Conservation (phyloP, 1,140 invertebrate species). For the Lerema accius region DNA sequence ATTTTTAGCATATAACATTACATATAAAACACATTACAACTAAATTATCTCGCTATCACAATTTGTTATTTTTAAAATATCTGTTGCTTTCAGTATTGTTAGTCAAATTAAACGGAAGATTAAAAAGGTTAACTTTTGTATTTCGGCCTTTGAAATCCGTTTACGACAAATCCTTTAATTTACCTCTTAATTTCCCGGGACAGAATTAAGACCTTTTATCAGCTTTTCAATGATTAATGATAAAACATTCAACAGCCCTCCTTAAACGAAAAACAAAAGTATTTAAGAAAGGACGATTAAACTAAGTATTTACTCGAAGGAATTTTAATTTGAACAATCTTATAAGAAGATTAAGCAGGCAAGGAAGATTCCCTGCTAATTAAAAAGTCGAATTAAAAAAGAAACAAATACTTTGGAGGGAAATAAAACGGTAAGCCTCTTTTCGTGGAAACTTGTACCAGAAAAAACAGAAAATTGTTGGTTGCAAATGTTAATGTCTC, state of each 20-base stretch:
- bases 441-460: not conserved
- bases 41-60: too few relatives aligned
- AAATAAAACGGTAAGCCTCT: conserved; percentile 15
- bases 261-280: conserved; percentile 25
- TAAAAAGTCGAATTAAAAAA: conserved; percentile 71
- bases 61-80: too few relatives aligned
- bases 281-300: conserved; percentile 45
- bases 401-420: conserved; percentile 46
- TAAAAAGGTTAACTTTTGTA: not conserved
- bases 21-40: too few relatives aligned
- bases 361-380: conserved; percentile 60
- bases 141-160: not conserved
- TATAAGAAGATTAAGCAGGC: conserved; percentile 67
- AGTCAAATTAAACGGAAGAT: too few relatives aligned
- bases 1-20: too few relatives aligned
- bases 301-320: conserved; percentile 52
- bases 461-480: too few relatives aligned
- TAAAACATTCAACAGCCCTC: conserved; percentile 19
- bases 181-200: not conserved
- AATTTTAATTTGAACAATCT: conserved; percentile 71
- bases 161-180: conserved; percentile 7
- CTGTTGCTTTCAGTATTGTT: too few relatives aligned
- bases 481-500: too few relatives aligned
- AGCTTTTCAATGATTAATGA: conserved; percentile 19
- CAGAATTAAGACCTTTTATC: conserved; percentile 15